phyloP scores from a whole-genome alignment of 2,888 invertebrate genomes.

The Ceraclea dissimilis region DNA sequence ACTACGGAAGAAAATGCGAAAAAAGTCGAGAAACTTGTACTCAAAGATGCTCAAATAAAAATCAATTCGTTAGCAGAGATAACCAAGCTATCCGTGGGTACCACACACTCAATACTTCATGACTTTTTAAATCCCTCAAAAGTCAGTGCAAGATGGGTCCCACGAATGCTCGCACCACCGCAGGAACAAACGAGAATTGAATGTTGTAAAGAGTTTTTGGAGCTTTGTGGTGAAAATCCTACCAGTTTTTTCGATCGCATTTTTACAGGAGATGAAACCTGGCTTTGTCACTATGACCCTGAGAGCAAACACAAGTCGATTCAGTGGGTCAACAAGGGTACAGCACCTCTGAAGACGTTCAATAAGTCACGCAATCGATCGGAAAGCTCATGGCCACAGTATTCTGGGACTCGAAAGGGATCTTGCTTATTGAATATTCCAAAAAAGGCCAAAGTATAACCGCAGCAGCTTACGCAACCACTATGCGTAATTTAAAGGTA shows the following conservation, averaged over 20 bases:
- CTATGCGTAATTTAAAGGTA: neutral
- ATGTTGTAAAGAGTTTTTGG: conserved; percentile 14
- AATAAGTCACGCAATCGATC: conserved; percentile 22
- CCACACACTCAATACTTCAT: neutral
- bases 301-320: conserved; percentile 26
- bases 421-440: conserved; percentile 18
- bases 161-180: conserved; percentile 28
- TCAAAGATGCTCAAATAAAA: conserved; percentile 1
- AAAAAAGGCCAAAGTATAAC: conserved; percentile 16
- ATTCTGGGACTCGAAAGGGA: conserved; percentile 24
- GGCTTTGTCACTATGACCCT: conserved; percentile 28
- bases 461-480: conserved; percentile 16
- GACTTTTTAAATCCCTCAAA: conserved; percentile 13
- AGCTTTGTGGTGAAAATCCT: conserved; percentile 14
- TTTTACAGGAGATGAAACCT: conserved; percentile 27
- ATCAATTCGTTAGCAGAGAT: neutral
- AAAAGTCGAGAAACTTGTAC: conserved; percentile 6
- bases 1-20: conserved; percentile 9
- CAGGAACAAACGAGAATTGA: conserved; percentile 26
- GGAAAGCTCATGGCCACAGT: conserved; percentile 27
- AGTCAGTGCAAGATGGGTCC: conserved; percentile 29
- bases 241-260: conserved; percentile 8
- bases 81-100: conserved; percentile 1
- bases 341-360: conserved; percentile 26
- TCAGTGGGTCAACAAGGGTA: conserved; percentile 24